Conservation (phyloP, 2,113 vertebrate genomes). For the Sapajus apella region DNA sequence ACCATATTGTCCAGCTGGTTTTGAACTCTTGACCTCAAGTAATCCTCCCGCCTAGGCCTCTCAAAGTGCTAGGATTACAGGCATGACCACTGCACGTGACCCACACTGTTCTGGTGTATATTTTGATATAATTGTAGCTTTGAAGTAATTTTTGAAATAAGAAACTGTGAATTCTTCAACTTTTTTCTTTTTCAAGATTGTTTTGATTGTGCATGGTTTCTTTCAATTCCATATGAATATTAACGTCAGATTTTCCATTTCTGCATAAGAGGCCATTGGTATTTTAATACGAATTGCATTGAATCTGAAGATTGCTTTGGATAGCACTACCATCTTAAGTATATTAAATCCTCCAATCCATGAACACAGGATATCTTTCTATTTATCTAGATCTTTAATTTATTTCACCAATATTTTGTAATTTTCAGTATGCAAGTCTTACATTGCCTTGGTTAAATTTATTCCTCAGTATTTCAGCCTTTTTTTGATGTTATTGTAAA, state of each 20-base stretch:
- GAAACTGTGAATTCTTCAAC: not conserved
- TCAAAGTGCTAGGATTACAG: too few species aligned
- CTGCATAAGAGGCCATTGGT: not conserved
- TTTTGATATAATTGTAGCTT: not conserved
- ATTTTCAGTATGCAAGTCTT: not conserved
- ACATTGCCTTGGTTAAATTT: not conserved
- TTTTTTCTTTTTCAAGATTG: not conserved
- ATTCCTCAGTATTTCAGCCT: not conserved
- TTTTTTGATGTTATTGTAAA: not conserved
- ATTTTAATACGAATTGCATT: not conserved
- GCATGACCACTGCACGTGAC: too few species aligned
- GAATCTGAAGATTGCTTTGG: not conserved
- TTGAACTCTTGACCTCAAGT: too few species aligned
- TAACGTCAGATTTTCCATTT: not conserved
- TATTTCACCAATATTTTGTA: not conserved
- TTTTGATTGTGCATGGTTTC: not conserved
- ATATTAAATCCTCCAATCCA: not conserved
- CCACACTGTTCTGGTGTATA: too few species aligned
- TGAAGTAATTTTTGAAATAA: not conserved
- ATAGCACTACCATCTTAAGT: not conserved
- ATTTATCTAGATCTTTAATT: not conserved
- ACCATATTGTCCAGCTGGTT: too few species aligned
- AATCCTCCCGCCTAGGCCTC: too few species aligned
- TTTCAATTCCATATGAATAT: not conserved
- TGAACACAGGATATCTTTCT: not conserved